Percentiles rank a stretch among this genome's conserved stretches.
phyloP scores from a whole-genome alignment of 2,797 vertebrate species.

The Semotilus atromaculatus region DNA sequence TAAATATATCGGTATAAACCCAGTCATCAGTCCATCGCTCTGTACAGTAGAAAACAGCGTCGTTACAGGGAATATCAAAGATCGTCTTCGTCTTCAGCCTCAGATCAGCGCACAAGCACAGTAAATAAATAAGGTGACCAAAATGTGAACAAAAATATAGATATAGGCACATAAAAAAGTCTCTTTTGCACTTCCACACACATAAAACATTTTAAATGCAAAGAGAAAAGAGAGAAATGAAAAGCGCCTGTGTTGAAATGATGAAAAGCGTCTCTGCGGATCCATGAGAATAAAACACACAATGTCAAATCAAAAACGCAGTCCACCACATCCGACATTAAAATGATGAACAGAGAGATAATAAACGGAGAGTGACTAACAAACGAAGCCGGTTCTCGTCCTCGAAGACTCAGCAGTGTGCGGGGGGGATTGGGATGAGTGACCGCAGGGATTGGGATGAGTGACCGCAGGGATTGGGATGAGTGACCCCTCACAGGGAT shows the following conservation, averaged over 20 bases:
- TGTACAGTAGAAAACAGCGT: slow-evolving; percentile 82
- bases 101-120: background rate
- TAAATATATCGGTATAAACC: slow-evolving; percentile 91
- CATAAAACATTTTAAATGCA: background rate
- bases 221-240: background rate
- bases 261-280: too few relatives aligned
- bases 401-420: too few relatives aligned
- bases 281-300: background rate
- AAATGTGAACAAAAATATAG: slow-evolving; percentile 21
- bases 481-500: too few relatives aligned
- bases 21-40: slow-evolving; percentile 68
- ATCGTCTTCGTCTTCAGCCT: slow-evolving; percentile 11
- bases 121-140: slow-evolving; percentile 43
- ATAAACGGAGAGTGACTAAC: too few relatives aligned
- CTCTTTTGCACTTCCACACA: background rate
- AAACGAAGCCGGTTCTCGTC: too few relatives aligned
- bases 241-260: background rate
- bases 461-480: too few relatives aligned
- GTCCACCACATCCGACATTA: background rate
- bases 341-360: background rate
- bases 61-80: slow-evolving; percentile 40
- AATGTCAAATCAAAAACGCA: background rate
- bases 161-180: slow-evolving; percentile 59
- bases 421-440: too few relatives aligned
- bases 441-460: too few relatives aligned